These are phyloP conservation scores for Zosterops pallidus DNA, from an alignment of 2,113 vertebrate species.

Conservation along the genomic window DNA sequence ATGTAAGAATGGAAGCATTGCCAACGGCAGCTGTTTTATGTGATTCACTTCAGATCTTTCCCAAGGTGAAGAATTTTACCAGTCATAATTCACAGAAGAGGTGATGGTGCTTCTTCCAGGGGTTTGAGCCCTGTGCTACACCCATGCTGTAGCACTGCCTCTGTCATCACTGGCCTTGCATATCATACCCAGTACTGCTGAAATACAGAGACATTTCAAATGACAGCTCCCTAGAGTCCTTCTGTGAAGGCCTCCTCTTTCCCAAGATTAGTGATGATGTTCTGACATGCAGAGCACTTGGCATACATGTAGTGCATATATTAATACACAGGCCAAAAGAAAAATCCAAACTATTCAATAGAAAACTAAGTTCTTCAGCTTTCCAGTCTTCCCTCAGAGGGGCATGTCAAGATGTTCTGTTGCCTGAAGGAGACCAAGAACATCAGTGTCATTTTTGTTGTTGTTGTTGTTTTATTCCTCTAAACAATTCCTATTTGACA, in stretches of 20 bases:
- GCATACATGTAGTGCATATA: not conserved
- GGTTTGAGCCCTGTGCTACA: not conserved
- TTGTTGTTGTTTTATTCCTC: not conserved
- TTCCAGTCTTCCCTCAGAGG: not conserved
- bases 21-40: not conserved
- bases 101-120: not conserved
- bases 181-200: not conserved
- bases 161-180: not conserved
- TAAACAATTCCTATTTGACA: not conserved
- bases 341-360: not conserved
- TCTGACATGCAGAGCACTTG: not conserved
- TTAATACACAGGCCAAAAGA: not conserved
- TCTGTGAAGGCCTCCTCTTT: not conserved
- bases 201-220: not conserved
- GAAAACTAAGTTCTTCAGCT: slow-evolving; percentile 10
- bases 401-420: not conserved
- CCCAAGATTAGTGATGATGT: not conserved
- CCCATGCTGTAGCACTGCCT: not conserved
- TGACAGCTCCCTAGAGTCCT: not conserved
- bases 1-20: not conserved
- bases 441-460: not conserved
- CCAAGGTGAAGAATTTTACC: not conserved
- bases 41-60: not conserved
- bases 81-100: not conserved
- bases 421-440: not conserved